Base-by-base conservation (phyloP, 2,888 invertebrate genomes). In the Netelia virgata region DNA sequence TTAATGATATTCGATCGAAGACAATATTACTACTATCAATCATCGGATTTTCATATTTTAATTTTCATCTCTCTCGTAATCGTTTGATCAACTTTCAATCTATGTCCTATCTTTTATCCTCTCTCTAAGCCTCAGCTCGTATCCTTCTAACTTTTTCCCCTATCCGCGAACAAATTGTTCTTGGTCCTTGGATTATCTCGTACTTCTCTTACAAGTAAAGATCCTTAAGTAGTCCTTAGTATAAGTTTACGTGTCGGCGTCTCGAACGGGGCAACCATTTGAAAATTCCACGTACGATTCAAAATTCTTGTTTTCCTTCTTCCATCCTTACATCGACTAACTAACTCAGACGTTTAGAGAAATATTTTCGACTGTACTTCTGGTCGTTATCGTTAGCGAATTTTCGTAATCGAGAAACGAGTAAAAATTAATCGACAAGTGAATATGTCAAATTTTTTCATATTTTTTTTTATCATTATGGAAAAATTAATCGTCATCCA, bases 151-250 rank as follows among this genome's bases (percentile, higher is more conserved):
- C 61, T 41, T 16, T 41, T 69, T 55, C 73, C 28, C 73, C 73
- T 63, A 69, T 64, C 68, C 70, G 79, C 87, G 85, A 84, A 88
- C 86, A 87, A 87, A 89, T 88, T 86, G 87, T 89, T 90, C 88
- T 90, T 90, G 90, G 90, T 90, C 90, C 90, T 90, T 90, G 88
- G 78, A 84, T 84, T 75, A 78, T 59, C 75, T 84, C 82, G 41
- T 78, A 78, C 78, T 43, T 74, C 36, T 28, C 68, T 55, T 78
- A 79, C 53, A 63, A 64, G 55, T 64, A 72, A 82, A 77, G 55
- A 72, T 63, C 70, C 78, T 78, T 75, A 84, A 70, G 63, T 75
- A 74, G 50, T 66, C 57, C 43, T 28, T 18, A 43, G 43, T 64
- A 64, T 64, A 75, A 75, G 36, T 79, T 72, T 18, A 57, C 61